These are phyloP conservation scores for Protonemura montana DNA, from an alignment of 2,888 invertebrate species.

Conservation along the genomic window DNA sequence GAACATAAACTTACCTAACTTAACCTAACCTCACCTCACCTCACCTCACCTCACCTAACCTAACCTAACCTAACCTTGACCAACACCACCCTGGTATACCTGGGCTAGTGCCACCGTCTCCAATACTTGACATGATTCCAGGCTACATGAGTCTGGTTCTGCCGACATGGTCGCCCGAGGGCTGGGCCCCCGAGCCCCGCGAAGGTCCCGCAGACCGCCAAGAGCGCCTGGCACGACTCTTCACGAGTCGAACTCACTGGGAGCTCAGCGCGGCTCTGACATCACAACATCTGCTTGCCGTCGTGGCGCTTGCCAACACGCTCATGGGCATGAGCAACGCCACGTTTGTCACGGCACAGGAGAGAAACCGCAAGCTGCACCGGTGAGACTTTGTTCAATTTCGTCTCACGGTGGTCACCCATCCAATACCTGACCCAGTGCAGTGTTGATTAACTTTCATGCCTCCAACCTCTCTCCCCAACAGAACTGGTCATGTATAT, in stretches of 20 bases:
- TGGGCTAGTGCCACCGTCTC: too few relatives aligned
- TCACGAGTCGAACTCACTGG: conserved; percentile 92
- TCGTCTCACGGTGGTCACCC: too few relatives aligned
- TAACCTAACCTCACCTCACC: too few relatives aligned
- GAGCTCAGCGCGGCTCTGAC: conserved; percentile 94
- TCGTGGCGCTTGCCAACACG: conserved; percentile 95
- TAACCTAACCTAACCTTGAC: too few relatives aligned
- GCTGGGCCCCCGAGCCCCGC: conserved; percentile 34
- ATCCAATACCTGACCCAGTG: too few relatives aligned
- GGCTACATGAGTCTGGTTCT: conserved; percentile 93
- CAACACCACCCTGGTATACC: too few relatives aligned
- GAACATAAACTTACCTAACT: too few relatives aligned
- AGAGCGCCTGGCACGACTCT: conserved; percentile 80
- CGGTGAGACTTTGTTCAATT: too few relatives aligned
- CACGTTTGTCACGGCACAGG: conserved; percentile 89
- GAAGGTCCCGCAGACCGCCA: conserved; percentile 61
- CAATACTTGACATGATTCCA: conserved; percentile 52
- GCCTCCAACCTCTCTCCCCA: too few relatives aligned
- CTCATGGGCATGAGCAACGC: conserved; percentile 98
- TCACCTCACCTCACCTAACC: too few relatives aligned
- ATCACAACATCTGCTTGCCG: conserved; percentile 93
- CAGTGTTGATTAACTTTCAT: too few relatives aligned
- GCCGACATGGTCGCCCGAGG: conserved; percentile 74
- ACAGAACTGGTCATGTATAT: too few relatives aligned
- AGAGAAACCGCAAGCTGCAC: conserved; percentile 78